Base-by-base conservation (phyloP, 2,113 vertebrate species). In the Nibea albiflora region DNA sequence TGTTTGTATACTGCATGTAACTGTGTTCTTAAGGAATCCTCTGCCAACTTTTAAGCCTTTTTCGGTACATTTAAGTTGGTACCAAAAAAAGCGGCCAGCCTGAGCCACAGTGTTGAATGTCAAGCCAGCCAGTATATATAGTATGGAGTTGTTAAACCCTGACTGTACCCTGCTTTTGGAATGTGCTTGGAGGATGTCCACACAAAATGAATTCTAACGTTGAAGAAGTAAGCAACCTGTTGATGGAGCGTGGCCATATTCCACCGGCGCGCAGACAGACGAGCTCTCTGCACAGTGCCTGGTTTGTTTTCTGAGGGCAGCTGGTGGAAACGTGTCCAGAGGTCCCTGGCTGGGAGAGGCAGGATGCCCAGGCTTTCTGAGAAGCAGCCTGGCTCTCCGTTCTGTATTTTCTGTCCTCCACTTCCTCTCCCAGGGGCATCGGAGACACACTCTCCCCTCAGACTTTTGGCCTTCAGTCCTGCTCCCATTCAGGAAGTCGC, bases 281-380 rank as follows among this genome's bases (percentile, higher is more conserved):
- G 12, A 78, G 69, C 64, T 14, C 58, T 56, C 73, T 60, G 70
- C 91, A 95, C 93, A 94, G 90, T 87, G 90, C 86, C 78, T 62
- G 91, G 87, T 85, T 90, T 95, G 93, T 95, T 89, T 91, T 93
- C 65, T 28, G 57, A 77, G 88, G 89, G 91, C 92, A 95, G 94
- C 92, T 94, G 94, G 89, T 93, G 91, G 86, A 93, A 93, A 90
- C 69, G 85, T 92, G 89, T 89, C 85, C 88, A 90, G 86, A 90
- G 89, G 91, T 88, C 89, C 83, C 90, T 83, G 83, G 87, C 92
- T 87, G 86, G 77, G 87, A 81, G 81, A 89, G 85, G 88, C 92
- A 90, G 88, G 89, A 91, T 92, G 90, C 92, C 92, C 90, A 73
- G 78, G 79, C 86, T 86, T 84, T 89, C 81, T 83, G 82, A 92